A percentile compares a stretch with the other conserved stretches of the same genome.
Conservation (phyloP, 2,888 invertebrate genomes). For the Pharmacophagus antenor region DNA sequence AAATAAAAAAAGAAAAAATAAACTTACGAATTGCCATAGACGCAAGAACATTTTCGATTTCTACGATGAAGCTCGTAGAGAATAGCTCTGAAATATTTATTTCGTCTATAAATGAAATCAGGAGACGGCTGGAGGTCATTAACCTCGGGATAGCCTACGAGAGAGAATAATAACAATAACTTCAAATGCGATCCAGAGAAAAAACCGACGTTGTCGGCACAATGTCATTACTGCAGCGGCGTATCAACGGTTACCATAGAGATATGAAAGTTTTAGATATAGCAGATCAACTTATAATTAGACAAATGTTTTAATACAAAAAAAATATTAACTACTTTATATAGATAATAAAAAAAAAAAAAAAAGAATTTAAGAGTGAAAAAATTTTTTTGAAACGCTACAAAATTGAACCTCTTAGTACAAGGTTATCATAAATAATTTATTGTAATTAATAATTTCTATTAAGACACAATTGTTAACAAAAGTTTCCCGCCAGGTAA, state of each 20-base stretch:
- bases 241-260: slow-evolving; percentile 63
- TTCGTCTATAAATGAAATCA: slow-evolving; percentile 26
- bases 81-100: background rate
- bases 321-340: too few species aligned
- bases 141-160: slow-evolving; percentile 59
- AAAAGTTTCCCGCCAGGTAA: too few species aligned
- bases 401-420: too few species aligned
- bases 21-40: too few species aligned
- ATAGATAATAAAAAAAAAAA: too few species aligned
- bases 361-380: too few species aligned
- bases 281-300: background rate
- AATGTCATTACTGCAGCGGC: slow-evolving; percentile 71
- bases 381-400: too few species aligned
- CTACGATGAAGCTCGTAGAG: background rate
- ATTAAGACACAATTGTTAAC: too few species aligned
- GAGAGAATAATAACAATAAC: slow-evolving; percentile 78
- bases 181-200: slow-evolving; percentile 70
- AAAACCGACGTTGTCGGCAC: slow-evolving; percentile 63
- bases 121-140: slow-evolving; percentile 43
- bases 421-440: too few species aligned
- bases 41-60: background rate
- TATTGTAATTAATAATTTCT: too few species aligned
- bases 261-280: slow-evolving; percentile 42
- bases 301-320: too few species aligned
- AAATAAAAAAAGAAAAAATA: background rate